Evolutionary conservation across 2,797 vertebrate genomes (phyloP), one percentile per base, ranked within the genome.

Genomic region (Odontamblyopus rebecca): DNA sequence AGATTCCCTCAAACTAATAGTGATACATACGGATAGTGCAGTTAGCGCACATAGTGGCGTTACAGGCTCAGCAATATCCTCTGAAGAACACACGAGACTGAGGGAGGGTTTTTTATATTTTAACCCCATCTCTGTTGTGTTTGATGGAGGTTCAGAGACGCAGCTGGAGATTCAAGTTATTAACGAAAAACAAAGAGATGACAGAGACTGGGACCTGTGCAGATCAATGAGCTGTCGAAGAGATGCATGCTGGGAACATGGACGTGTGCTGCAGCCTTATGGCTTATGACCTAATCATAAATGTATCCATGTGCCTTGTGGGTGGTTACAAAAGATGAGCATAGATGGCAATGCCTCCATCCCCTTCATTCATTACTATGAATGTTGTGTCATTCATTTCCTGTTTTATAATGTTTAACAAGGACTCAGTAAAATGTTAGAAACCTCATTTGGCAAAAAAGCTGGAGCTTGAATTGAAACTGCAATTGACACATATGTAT

Each of bases 211-310:
- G 83, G 67, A 84, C 51, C 61, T 48, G 72, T 75, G 27, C 27
- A n/a, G 27, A 67, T 30, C 65, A 53, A 67, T 53, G 65, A 30
- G 50, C 41, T 32, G 48, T 67, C 18, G 16, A 53, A 68, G 83
- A 84, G 83, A 82, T 83, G 79, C 79, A 87, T 85, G 72, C 69
- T 75, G 73, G 82, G 88, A 85, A 82, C 84, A 79, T 72, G 65
- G 74, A 26, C 16, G 62, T 62, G 61, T 6, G 48, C 76, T 81
- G 66, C 27, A 1, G 64, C n/a, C 30, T 69, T 54, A 8, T 35
- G 35, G 66, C 69, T 77, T 18, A 7, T 69, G 32, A 60, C 80
- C 73, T 72, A 68, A 65, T 38, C 23, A 50, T 13, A 65, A 16
- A 44, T 65, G 38, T 11, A 44, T 65, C 35, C 16, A 12, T 65